These are phyloP conservation scores for Hoplias malabaricus DNA, from an alignment of 2,113 vertebrate species.

Conservation along the genomic window DNA sequence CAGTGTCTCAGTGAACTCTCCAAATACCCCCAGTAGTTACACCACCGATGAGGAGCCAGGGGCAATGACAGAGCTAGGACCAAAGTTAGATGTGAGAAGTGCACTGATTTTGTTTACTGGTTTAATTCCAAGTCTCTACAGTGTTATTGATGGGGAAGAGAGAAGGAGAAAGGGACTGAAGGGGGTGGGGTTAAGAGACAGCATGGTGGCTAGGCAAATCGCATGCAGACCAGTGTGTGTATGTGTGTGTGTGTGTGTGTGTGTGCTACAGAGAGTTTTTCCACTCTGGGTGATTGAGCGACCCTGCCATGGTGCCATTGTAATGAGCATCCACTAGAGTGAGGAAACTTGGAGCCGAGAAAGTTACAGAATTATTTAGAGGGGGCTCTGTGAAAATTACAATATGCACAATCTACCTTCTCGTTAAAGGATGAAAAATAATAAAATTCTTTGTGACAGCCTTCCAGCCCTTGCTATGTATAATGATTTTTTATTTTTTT, in stretches of 20 bases:
- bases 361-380: slow-evolving; percentile 81
- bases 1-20: too few relatives aligned
- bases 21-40: too few relatives aligned
- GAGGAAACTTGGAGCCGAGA: slow-evolving; percentile 72
- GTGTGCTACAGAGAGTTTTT: slow-evolving; percentile 70
- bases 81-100: slow-evolving; percentile 26
- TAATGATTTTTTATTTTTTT: slow-evolving; percentile 76
- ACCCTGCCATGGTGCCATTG: slow-evolving; percentile 76
- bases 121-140: slow-evolving; percentile 25
- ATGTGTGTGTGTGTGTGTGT: slow-evolving; percentile 66
- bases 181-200: slow-evolving; percentile 59
- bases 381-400: slow-evolving; percentile 73
- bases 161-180: slow-evolving; percentile 59
- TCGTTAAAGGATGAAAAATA: slow-evolving; percentile 80
- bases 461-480: slow-evolving; percentile 73
- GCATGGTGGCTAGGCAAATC: slow-evolving; percentile 45
- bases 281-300: slow-evolving; percentile 75
- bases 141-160: slow-evolving; percentile 56
- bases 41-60: too few relatives aligned
- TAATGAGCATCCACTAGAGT: slow-evolving; percentile 72
- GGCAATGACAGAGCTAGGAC: slow-evolving; percentile 11
- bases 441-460: slow-evolving; percentile 81
- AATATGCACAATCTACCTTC: slow-evolving; percentile 78
- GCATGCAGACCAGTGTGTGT: slow-evolving; percentile 36
- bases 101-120: slow-evolving; percentile 37